These are phyloP conservation scores for Lepus townsendii DNA, from an alignment of 2,797 vertebrate species.

Conservation along the genomic window DNA sequence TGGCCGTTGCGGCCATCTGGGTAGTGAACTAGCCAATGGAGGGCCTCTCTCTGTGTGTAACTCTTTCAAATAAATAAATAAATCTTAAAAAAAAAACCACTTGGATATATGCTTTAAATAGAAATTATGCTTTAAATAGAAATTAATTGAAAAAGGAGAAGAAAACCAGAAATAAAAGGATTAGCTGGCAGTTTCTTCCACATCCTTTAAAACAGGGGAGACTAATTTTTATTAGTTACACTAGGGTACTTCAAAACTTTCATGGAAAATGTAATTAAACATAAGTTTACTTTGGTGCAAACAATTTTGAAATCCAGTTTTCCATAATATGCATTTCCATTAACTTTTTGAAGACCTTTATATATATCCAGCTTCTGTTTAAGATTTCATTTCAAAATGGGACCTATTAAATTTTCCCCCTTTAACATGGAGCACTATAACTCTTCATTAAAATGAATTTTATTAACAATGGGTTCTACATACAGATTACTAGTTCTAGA, in stretches of 20 bases:
- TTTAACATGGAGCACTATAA: neutral
- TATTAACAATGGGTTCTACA: neutral
- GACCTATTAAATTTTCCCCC: neutral
- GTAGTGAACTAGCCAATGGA: too few species aligned
- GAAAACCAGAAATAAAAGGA: constrained; percentile 13
- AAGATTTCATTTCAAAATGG: constrained; percentile 34
- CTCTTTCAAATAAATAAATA: too few species aligned
- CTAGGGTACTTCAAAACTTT: too few species aligned
- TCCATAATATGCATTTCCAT: too few species aligned
- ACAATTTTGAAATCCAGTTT: too few species aligned
- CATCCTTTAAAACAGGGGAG: neutral
- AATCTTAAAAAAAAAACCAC: too few species aligned
- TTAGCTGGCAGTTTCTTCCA: neutral
- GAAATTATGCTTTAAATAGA: neutral
- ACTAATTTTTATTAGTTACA: constrained; percentile 12
- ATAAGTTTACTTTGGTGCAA: too few species aligned
- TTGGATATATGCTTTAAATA: too few species aligned
- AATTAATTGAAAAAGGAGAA: neutral
- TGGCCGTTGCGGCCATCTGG: too few species aligned
- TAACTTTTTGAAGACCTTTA: too few species aligned
- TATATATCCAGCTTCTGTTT: neutral
- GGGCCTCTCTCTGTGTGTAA: too few species aligned
- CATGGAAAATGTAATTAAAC: too few species aligned
- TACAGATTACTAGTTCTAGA: neutral
- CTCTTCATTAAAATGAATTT: constrained; percentile 19